Evolutionary conservation across 2,797 vertebrate species (phyloP).

Genomic region (Tokudaia tokunoshimensis): DNA sequence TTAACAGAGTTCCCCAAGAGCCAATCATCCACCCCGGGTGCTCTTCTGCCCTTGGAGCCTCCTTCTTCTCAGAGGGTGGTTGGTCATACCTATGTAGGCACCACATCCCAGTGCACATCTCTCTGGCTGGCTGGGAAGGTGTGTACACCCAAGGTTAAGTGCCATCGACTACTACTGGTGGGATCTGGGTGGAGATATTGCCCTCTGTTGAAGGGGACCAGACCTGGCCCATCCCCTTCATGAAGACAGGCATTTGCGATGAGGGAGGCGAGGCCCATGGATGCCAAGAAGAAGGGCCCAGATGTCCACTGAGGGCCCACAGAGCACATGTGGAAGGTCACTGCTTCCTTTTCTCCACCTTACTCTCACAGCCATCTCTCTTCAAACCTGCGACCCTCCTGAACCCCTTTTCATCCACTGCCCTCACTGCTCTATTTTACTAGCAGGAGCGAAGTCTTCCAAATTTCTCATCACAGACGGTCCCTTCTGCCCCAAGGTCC

Average conservation of each 20-base stretch:
- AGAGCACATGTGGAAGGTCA: background rate
- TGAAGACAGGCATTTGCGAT: background rate
- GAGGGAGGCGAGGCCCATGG: background rate
- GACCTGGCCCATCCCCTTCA: background rate
- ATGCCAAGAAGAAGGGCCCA: background rate
- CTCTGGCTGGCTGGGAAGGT: background rate
- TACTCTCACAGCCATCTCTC: background rate
- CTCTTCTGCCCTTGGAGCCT: background rate
- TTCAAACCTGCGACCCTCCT: background rate
- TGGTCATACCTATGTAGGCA: background rate
- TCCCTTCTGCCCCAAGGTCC: background rate
- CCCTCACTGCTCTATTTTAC: background rate
- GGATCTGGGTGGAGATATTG: background rate
- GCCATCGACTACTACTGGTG: background rate
- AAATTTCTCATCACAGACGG: background rate
- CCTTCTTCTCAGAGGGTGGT: background rate
- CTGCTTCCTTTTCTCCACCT: background rate
- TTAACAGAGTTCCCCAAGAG: background rate
- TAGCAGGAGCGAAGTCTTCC: background rate
- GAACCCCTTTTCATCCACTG: background rate
- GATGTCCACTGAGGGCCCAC: background rate
- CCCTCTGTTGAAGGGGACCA: background rate
- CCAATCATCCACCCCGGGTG: background rate
- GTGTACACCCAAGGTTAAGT: background rate
- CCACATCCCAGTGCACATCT: background rate